These are phyloP conservation scores for Platypus cylindrus DNA, from an alignment of 2,888 invertebrate genomes.

Conservation along the genomic window DNA sequence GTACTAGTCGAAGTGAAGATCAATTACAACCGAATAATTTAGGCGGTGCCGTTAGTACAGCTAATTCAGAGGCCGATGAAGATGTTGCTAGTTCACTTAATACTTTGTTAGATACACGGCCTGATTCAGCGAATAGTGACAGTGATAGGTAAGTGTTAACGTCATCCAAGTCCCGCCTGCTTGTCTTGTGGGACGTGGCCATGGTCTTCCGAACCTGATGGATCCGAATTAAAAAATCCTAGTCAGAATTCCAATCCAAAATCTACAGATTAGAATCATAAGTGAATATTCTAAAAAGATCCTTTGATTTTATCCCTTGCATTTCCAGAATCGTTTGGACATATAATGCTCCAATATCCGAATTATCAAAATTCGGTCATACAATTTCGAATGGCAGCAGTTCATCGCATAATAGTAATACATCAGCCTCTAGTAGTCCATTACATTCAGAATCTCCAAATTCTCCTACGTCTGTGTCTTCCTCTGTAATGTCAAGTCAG, in stretches of 20 bases:
- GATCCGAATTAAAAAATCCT: no score
- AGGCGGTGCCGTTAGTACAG: constrained; percentile 51
- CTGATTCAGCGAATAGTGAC: constrained; percentile 25
- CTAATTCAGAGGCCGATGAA: constrained; percentile 85
- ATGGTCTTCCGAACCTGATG: no score
- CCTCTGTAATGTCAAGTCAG: constrained; percentile 73
- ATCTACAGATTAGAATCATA: no score
- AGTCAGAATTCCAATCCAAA: no score
- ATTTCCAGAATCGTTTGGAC: constrained; percentile 71
- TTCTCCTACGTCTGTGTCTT: constrained; percentile 78
- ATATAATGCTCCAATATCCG: constrained; percentile 72
- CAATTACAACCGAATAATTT: constrained; percentile 71
- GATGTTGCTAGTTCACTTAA: constrained; percentile 90
- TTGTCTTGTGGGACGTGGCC: no score
- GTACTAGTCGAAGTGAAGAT: constrained; percentile 77
- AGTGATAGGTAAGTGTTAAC: constrained; percentile 20
- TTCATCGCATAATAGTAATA: constrained; percentile 45
- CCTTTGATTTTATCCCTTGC: constrained; percentile 1
- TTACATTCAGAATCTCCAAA: constrained; percentile 48
- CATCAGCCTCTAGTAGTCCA: constrained; percentile 72
- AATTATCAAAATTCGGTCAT: constrained; percentile 38
- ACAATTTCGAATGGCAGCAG: constrained; percentile 46
- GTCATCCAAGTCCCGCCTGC: no score
- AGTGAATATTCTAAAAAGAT: constrained; percentile 30
- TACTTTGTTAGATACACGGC: constrained; percentile 63